Evolutionary conservation across 2,888 invertebrate genomes (phyloP).

Genomic region (Caenorhabditis zanzibari): DNA sequence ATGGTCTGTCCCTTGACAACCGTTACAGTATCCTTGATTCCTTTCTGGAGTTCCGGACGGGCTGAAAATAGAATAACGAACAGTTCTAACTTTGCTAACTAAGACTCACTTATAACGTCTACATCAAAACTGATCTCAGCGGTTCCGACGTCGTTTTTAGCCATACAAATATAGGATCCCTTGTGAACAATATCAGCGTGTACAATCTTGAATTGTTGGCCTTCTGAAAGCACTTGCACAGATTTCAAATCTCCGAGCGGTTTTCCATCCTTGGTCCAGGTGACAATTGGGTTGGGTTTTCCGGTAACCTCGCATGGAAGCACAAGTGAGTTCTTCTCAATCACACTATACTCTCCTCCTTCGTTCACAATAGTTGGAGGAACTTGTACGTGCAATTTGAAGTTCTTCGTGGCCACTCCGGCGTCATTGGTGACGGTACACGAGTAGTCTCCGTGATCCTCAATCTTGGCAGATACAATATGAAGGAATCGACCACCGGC

Average conservation of each 20-base stretch:
- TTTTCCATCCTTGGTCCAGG: conserved; percentile 84
- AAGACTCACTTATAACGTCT: conserved; percentile 84
- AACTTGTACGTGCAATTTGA: conserved; percentile 81
- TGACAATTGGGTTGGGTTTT: conserved; percentile 84
- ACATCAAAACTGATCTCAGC: conserved; percentile 85
- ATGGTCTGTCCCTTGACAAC: conserved; percentile 84
- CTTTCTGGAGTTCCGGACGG: conserved; percentile 85
- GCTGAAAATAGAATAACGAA: conserved; percentile 84
- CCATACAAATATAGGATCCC: conserved; percentile 75
- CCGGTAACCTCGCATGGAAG: conserved; percentile 85
- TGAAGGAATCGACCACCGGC: conserved; percentile 79
- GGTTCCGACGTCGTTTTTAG: conserved; percentile 80
- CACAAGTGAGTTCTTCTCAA: conserved; percentile 84
- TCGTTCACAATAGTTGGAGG: conserved; percentile 84
- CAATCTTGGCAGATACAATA: conserved; percentile 85
- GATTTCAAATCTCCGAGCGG: conserved; percentile 69
- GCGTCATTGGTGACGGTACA: conserved; percentile 86
- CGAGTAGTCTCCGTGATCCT: conserved; percentile 87
- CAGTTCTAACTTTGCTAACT: too few relatives aligned
- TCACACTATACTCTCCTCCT: conserved; percentile 82
- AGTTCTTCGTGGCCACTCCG: conserved; percentile 83
- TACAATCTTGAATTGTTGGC: conserved; percentile 81
- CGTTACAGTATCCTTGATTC: conserved; percentile 81
- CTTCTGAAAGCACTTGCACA: conserved; percentile 76
- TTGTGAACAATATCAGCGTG: conserved; percentile 73